Evolutionary conservation across 2,113 vertebrate species (phyloP), one percentile per base, ranked within the genome.

Genomic region (Pterocles orientalis): DNA sequence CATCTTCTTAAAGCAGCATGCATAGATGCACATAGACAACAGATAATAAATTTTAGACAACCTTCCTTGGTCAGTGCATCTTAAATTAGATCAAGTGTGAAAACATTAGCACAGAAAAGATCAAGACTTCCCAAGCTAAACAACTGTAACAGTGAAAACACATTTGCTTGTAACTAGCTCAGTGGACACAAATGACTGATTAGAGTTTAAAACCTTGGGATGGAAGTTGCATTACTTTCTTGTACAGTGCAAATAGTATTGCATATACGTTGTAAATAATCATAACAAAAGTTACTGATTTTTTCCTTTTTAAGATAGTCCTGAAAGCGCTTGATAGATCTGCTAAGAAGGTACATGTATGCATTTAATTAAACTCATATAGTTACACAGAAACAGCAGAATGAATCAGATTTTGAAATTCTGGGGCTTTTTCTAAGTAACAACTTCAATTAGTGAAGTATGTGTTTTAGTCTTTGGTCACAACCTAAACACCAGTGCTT

Each of bases 1-100:
- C 33, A 71, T 86, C 57, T 92, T 77, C 86, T 84, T 93, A 91
- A 92, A 92, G 88, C 82, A 50, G n/a, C 9, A 62, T 36, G 31
- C 45, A 65, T 21, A 62, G 29, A 50, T 39, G 29, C 9, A 31
- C 21, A 53, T 2, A 65, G 57, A 31, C 20, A 58, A 86, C 58
- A 60, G 70, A 77, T 39, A 77, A 29, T 5, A 33, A 12, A 25
- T 56, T 72, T 69, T n/a, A 65, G 45, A 23, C 5, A 18, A 90
- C 60, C 20, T 23, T 56, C 26, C 29, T 50, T 31, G 51, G 53
- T 48, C 12, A 7, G 39, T 12, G 31, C 16, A 9, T 41, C 41
- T 83, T 77, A 13, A 80, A 77, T 73, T 24, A 3, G 1, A 25
- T 25, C 14, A 36, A n/a, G n/a, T 72, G 29, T 47, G 68, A 77